A percentile compares a stretch with the other conserved stretches of the same genome.
phyloP scores from a whole-genome alignment of 2,888 invertebrate species.

The Ametastegia equiseti region DNA sequence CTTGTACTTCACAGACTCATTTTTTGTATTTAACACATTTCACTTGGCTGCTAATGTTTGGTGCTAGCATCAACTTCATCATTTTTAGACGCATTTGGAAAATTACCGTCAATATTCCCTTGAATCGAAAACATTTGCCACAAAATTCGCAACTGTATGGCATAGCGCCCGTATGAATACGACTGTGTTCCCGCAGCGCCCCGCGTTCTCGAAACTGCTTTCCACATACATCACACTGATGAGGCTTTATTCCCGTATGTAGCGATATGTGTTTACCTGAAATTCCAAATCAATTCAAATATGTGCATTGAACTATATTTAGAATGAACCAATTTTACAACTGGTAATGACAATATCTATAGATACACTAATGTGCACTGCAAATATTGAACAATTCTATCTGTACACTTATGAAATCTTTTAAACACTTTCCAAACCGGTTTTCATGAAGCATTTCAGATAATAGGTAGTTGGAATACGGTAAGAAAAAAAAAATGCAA shows the following conservation, averaged over 20 bases:
- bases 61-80: no score
- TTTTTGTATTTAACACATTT: no score
- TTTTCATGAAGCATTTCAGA: no score
- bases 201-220: conserved; percentile 80
- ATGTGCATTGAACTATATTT: not conserved
- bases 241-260: conserved; percentile 74
- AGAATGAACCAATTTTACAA: not conserved
- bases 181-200: conserved; percentile 82
- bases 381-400: not conserved
- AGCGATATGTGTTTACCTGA: conserved; percentile 44
- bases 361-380: not conserved
- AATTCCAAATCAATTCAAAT: not conserved
- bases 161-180: conserved; percentile 85
- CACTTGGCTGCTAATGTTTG: no score
- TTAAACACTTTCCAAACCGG: no score
- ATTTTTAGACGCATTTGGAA: no score
- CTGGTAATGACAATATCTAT: not conserved
- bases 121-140: conserved; percentile 83
- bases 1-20: no score
- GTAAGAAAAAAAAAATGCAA: no score
- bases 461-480: no score
- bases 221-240: conserved; percentile 78
- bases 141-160: conserved; percentile 84
- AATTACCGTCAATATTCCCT: conserved; percentile 81
- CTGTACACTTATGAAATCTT: no score